These are phyloP conservation scores for Sarcophaga subvicina DNA, from an alignment of 2,888 invertebrate species.

Conservation along the genomic window DNA sequence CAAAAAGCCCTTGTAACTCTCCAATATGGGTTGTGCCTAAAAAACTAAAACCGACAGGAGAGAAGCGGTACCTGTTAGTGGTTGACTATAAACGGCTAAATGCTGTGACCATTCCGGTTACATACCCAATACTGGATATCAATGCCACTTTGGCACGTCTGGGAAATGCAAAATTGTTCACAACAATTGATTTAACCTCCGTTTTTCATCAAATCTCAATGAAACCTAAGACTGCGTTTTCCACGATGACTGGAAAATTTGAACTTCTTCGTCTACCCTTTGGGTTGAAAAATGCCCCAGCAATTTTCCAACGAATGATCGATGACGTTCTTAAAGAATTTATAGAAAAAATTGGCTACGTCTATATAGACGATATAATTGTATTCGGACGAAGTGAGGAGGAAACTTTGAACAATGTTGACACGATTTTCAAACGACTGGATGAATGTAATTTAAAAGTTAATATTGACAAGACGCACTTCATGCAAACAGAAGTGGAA, in stretches of 20 bases:
- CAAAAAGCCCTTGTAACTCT: constrained; percentile 72
- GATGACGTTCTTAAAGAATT: constrained; percentile 41
- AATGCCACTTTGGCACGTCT: constrained; percentile 67
- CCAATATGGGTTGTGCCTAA: constrained; percentile 70
- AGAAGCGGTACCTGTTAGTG: constrained; percentile 69
- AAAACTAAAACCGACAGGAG: constrained; percentile 58
- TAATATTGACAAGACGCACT: background rate
- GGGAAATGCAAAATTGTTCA: constrained; percentile 68
- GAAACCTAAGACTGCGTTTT: constrained; percentile 50
- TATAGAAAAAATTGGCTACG: constrained; percentile 63
- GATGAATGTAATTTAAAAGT: background rate
- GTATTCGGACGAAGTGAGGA: constrained; percentile 1
- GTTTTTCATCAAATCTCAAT: constrained; percentile 29
- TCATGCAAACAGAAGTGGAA: background rate
- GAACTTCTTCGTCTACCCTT: constrained; percentile 25
- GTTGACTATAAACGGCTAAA: constrained; percentile 70
- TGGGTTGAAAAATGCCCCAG: constrained; percentile 46
- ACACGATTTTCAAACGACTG: constrained; percentile 9
- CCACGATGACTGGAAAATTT: constrained; percentile 19
- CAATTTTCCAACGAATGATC: constrained; percentile 55
- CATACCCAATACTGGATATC: constrained; percentile 69
- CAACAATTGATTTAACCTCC: constrained; percentile 68
- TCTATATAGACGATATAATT: constrained; percentile 26
- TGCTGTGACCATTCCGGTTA: constrained; percentile 66
- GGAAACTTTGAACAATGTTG: background rate